These are phyloP conservation scores for Vicugna pacos DNA, from an alignment of 2,113 vertebrate genomes.

Conservation along the genomic window DNA sequence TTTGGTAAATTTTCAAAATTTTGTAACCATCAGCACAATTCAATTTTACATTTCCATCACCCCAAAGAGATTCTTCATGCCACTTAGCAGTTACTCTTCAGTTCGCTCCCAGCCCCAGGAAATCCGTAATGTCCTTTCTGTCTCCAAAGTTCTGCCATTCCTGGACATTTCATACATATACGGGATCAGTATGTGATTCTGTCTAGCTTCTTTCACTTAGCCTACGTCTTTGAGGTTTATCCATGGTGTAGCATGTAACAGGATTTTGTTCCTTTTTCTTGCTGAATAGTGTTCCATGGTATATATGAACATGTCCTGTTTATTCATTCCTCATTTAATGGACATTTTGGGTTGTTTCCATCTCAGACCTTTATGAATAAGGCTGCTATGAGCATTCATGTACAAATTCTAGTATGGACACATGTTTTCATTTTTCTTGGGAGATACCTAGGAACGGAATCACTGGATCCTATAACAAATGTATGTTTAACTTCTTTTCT, in stretches of 20 bases:
- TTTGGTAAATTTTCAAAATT: neutral
- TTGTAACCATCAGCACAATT: neutral
- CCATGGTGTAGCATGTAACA: too few relatives aligned
- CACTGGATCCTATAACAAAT: neutral
- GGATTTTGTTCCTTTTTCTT: neutral
- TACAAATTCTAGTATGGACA: neutral
- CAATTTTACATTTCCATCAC: neutral
- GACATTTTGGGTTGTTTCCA: neutral
- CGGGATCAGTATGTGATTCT: neutral
- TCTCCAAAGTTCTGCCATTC: neutral
- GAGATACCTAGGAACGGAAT: neutral
- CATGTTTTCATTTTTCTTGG: neutral
- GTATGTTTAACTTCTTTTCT: neutral
- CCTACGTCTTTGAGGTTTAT: neutral
- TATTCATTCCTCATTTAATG: too few relatives aligned
- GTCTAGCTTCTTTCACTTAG: neutral
- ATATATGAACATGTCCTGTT: rapidly evolving
- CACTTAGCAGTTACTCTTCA: neutral
- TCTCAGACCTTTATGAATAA: neutral
- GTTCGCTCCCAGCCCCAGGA: too few relatives aligned
- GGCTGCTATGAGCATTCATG: rapidly evolving
- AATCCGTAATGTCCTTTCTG: neutral
- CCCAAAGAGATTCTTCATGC: neutral
- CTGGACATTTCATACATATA: neutral
- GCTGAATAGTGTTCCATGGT: neutral